Evolutionary conservation across 2,797 vertebrate species (phyloP), one percentile per base, ranked within the genome.

Genomic region (Notolepis coatsorum): DNA sequence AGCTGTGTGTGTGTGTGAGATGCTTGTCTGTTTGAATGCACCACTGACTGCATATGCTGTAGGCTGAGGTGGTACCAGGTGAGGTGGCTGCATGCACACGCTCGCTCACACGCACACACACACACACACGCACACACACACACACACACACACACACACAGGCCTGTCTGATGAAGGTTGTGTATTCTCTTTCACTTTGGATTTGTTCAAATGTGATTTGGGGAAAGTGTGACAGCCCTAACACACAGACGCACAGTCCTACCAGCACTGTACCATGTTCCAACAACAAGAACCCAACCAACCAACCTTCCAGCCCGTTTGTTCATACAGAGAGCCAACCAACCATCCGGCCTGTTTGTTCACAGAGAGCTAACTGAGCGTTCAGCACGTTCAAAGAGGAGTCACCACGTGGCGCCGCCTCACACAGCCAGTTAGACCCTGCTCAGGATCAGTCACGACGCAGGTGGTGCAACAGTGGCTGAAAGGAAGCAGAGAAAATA

Each of bases 51-150:
- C 53, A 68, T 84, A 75, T 65, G 57, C 64, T 82, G 71, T 68
- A 75, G 81, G 84, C 72, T 71, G 62, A 87, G 73, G 70, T 84
- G 85, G 84, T 86, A 85, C 77, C 89, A 93, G 90, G 87, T 93
- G 90, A 93, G 81, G 78, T 84, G 77, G 80, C 79, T 54, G n/a
- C 28, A 51, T 52, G 67, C 13, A 50, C 56, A 43, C 56, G 61
- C 28, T 58, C 60, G 47, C 50, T 60, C 56, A 68, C 31, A 33
- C 53, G 68, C 58, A 74, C 47, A 50, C 55, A 62, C 56, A 60
- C 53, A 55, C 65, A 51, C 43, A 65, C 23, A 67, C 18, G 17
- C 49, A 52, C 60, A 75, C 45, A 55, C 56, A 60, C 57, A 57
- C 53, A 65, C 73, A 51, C 47, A 71, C 51, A 66, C 23, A 30